A percentile compares a stretch with the other conserved stretches of the same genome.
Conservation (phyloP, 1,140 invertebrate genomes). For the Drosophila lini region DNA sequence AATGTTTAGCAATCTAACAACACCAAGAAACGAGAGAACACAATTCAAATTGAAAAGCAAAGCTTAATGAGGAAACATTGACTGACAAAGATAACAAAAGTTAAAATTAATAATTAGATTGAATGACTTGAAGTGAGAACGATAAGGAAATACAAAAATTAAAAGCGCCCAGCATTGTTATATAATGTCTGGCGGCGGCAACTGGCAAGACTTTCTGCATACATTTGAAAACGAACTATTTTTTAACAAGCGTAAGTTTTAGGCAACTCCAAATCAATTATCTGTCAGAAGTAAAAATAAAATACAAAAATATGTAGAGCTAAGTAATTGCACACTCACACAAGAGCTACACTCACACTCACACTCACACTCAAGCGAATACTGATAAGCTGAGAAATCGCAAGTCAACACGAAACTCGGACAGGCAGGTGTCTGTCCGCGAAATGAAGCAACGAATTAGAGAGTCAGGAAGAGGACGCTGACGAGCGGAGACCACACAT, state of each 20-base stretch:
- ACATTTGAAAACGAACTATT: constrained; percentile 52
- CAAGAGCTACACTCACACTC: constrained; percentile 19
- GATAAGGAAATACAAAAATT: constrained; percentile 40
- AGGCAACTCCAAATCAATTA: constrained; percentile 77
- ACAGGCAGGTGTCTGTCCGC: constrained; percentile 17
- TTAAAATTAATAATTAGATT: constrained; percentile 51
- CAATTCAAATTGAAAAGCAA: constrained; percentile 72
- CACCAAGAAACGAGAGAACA: constrained; percentile 29
- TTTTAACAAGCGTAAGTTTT: constrained; percentile 67
- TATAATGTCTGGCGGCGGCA: constrained; percentile 61
- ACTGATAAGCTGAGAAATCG: constrained; percentile 33
- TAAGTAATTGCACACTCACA: constrained; percentile 71
- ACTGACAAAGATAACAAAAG: constrained; percentile 65
- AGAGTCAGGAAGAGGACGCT: constrained; percentile 27
- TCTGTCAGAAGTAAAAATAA: constrained; percentile 41
- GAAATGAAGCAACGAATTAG: constrained; percentile 72
- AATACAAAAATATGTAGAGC: constrained; percentile 57
- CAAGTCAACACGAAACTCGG: constrained; percentile 24
- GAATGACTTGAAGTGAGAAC: constrained; percentile 46
- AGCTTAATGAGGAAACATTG: constrained; percentile 79
- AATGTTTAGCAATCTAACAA: constrained; percentile 42
- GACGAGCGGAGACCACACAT: constrained; percentile 54
- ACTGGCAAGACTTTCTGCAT: constrained; percentile 73
- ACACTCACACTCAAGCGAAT: constrained; percentile 24
- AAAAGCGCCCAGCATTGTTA: constrained; percentile 64